Base-by-base conservation (phyloP, 2,888 invertebrate species). In the Subacronicta megacephala region DNA sequence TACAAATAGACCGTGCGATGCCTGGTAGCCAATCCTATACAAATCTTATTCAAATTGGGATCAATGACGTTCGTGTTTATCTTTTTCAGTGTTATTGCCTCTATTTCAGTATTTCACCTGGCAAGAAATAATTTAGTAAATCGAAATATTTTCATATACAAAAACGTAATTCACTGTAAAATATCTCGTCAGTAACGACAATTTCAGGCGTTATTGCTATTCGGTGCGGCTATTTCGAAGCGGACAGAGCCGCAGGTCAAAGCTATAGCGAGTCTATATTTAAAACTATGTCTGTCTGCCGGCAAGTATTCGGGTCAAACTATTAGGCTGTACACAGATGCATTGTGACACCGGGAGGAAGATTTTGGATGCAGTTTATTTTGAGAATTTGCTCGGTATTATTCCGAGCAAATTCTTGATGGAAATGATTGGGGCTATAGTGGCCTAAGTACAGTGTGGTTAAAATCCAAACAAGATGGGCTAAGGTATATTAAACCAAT, bases 301-400 rank as follows among this genome's bases (percentile, higher is more conserved):
- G 41, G 20, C 36, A 50, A 53, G 47, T 45, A 75, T 72, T 70
- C 47, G 31, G 70, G 75, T 75, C 75, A 72, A 67, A 65, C 38
- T 69, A 54, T 72, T 69, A 69, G 59, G 67, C 50, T 64, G 26
- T 62, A 63, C 56, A 46, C 42, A 50, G 55, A 52, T 36, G 33
- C 51, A 45, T 9, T 35, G 38, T 49, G 49, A 67, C 50, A 61
- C 41, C 54, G 17, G 41, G 49, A 52, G 23, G 20, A 49, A 40
- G 23, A n/a, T 15, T 38, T 26, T 13, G 10, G 1, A 10, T 9
- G 13, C 10, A 36, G 33, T 17, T 23, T 64, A 47, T 64, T 44
- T 36, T 26, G 3, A 16, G 57, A 38, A 12, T 37, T 13, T 7
- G 15, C 16, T 29, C 31, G 23, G 41, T 47, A 10, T 26, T 17